Conservation (phyloP, 2,888 invertebrate genomes). For the Coelopa pilipes region DNA sequence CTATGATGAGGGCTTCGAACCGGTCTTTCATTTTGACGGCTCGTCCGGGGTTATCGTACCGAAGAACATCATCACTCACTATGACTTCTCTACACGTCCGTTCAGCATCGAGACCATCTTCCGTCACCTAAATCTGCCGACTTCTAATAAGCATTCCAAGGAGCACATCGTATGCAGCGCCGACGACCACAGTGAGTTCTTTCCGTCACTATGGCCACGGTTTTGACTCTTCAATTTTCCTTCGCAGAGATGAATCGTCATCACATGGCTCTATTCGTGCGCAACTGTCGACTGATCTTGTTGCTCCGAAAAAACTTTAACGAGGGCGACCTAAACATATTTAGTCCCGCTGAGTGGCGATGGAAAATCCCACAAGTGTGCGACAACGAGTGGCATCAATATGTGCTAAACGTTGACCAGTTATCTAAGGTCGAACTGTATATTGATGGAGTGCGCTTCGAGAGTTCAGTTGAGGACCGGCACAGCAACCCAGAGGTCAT, state of each 20-base stretch:
- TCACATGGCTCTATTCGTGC: conserved; percentile 96
- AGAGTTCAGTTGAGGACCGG: conserved; percentile 65
- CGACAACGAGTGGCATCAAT: conserved; percentile 99
- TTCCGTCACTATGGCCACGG: neutral
- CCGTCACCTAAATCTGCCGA: conserved; percentile 84
- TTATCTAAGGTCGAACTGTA: conserved; percentile 84
- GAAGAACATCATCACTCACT: conserved; percentile 77
- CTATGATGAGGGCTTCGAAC: conserved; percentile 88
- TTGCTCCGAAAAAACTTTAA: conserved; percentile 90
- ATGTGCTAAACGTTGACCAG: conserved; percentile 92
- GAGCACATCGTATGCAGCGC: conserved; percentile 97
- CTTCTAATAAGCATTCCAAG: conserved; percentile 89
- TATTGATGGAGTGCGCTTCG: conserved; percentile 80
- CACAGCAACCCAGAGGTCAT: conserved; percentile 94
- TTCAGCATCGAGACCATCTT: conserved; percentile 96
- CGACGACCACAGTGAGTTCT: conserved; percentile 81
- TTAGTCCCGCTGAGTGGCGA: conserved; percentile 98
- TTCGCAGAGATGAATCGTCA: conserved; percentile 91
- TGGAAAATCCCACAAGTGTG: conserved; percentile 97
- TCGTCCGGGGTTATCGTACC: conserved; percentile 89
- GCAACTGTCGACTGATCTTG: conserved; percentile 96
- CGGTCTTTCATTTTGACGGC: conserved; percentile 97
- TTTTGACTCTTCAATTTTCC: neutral
- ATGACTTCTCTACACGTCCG: conserved; percentile 74
- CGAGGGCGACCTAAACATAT: conserved; percentile 91